Base-by-base conservation (phyloP, 2,113 vertebrate genomes). In the Puma concolor region DNA sequence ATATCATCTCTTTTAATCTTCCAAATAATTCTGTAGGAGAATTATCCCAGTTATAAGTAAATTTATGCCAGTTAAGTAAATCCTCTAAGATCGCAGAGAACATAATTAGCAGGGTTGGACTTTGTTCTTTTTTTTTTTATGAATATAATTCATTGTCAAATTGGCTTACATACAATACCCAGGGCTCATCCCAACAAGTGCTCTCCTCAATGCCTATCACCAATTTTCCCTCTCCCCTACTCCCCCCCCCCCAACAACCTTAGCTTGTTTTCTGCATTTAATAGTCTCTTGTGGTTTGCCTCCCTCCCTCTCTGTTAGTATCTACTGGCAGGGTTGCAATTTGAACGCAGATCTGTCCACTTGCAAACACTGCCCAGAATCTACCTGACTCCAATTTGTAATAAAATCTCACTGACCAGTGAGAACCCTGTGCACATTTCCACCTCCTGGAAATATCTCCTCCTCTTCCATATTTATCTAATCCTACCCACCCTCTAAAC, bases 1-100 rank as follows among this genome's bases (percentile, higher is more conserved):
- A 8, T 27, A 41, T 33, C 21, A 84, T 48, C 19, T 91, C 54
- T 89, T 92, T 81, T 85, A 93, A 91, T 88, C 8, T 74, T 91
- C 23, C 36, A 27, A 82, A 31, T 48, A 76, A 64, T 81, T 84
- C 36, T 69, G 27, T 72, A 79, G 36, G 12, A 83, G 6, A 54
- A 82, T 60, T 48, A 91, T 50, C 23, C 41, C 25, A 67, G 63
- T 54, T 86, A 87, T 79, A 84, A 90, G 15, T 41, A 91, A 83
- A 93, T 85, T 50, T 93, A 57, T 84, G 72, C 9, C 27, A 91
- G 12, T 80, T 71, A 96, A 71, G 7, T 69, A 95, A 97, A 50
- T 86, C n/a, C 77, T 72, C 23, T 23, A 82, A 66, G 21, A 86
- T 67, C 10, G 81, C 29, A 88, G 82, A 82, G 23, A 44, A 93